These are phyloP conservation scores for Nyctibius grandis DNA, from an alignment of 2,797 vertebrate genomes.

Conservation along the genomic window DNA sequence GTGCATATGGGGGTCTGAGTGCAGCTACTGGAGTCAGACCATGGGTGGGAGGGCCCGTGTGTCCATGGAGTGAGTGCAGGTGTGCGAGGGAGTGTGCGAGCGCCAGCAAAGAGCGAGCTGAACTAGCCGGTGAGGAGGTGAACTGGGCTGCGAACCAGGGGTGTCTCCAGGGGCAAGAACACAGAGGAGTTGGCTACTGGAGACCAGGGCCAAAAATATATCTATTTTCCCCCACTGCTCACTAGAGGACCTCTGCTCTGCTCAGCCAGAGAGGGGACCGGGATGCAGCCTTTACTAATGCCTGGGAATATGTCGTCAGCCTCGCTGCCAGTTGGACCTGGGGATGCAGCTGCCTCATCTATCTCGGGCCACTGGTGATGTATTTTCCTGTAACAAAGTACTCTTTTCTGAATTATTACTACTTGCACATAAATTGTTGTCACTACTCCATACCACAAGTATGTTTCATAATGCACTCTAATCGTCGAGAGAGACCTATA, in stretches of 20 bases:
- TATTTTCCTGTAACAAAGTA: background rate
- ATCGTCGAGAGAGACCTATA: background rate
- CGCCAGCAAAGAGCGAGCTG: background rate
- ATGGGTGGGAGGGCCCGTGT: rapidly evolving
- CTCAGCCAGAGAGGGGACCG: background rate
- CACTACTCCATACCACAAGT: background rate
- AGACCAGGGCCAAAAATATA: background rate
- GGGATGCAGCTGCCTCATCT: background rate
- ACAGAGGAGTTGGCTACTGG: background rate
- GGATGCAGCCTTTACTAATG: background rate
- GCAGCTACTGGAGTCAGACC: background rate
- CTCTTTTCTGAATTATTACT: background rate
- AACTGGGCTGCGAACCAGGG: background rate
- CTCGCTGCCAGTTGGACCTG: rapidly evolving
- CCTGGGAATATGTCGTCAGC: background rate
- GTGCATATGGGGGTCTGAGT: background rate
- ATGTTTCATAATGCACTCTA: background rate
- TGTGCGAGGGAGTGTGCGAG: rapidly evolving
- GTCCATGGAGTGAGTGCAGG: rapidly evolving
- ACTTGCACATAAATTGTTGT: background rate
- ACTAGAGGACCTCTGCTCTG: background rate
- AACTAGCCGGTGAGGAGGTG: rapidly evolving
- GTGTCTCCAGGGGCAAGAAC: background rate
- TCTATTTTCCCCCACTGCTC: background rate
- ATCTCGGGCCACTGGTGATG: too few species aligned